Conservation (phyloP, 2,888 invertebrate genomes). For the Cheilosia grossa region DNA sequence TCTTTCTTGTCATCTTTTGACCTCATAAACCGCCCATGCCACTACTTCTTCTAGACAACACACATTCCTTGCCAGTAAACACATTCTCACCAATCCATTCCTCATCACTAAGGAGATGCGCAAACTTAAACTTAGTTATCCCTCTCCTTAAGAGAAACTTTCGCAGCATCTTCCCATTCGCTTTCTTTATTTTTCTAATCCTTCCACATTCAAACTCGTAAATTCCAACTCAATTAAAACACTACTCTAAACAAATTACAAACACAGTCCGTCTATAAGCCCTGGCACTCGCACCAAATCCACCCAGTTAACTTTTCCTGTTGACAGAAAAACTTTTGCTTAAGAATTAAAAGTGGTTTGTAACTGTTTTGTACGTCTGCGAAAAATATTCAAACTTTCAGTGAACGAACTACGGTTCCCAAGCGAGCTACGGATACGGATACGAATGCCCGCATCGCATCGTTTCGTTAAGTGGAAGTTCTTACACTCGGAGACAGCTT, state of each 20-base stretch:
- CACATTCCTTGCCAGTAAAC: background rate
- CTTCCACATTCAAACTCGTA: constrained; percentile 22
- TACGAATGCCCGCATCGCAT: background rate
- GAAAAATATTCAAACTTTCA: constrained; percentile 38
- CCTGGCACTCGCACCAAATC: background rate
- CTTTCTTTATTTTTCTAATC: background rate
- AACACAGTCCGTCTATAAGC: constrained; percentile 59
- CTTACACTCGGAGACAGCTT: constrained; percentile 11
- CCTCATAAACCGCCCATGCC: no score
- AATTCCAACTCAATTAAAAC: constrained; percentile 68
- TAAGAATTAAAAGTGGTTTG: constrained; percentile 66
- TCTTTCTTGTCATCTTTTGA: no score
- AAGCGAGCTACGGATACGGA: constrained; percentile 20
- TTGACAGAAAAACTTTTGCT: constrained; percentile 69
- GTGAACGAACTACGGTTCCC: constrained; percentile 1
- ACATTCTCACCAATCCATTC: background rate
- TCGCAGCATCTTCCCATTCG: background rate
- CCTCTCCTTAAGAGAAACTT: background rate
- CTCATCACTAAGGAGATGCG: background rate
- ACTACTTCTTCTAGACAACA: background rate
- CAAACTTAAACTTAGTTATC: constrained; percentile 12
- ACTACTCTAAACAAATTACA: constrained; percentile 55
- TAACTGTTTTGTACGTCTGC: constrained; percentile 40
- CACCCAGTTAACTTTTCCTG: constrained; percentile 51
- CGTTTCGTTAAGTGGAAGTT: constrained; percentile 26